phyloP scores from a whole-genome alignment of 2,888 invertebrate genomes.

The Brachyptera putata region DNA sequence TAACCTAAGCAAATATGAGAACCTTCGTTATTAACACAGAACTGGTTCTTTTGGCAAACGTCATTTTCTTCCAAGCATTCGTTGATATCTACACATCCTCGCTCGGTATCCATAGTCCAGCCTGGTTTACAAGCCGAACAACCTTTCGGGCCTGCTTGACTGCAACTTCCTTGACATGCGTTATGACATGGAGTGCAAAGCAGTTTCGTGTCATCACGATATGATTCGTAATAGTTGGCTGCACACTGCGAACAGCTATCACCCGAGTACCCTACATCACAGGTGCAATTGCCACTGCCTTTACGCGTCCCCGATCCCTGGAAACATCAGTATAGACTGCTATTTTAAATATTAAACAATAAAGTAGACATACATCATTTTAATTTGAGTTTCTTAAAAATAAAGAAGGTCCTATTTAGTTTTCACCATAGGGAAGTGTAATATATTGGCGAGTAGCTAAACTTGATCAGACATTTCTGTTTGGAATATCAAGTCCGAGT shows the following conservation, averaged over 20 bases:
- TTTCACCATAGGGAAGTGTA: too few species aligned
- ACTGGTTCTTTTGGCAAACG: conserved; percentile 60
- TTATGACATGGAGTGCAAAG: conserved; percentile 74
- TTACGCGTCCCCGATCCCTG: conserved; percentile 85
- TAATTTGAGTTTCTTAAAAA: too few species aligned
- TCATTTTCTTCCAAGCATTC: conserved; percentile 65
- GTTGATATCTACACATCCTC: conserved; percentile 79
- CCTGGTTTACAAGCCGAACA: conserved; percentile 66
- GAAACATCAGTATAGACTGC: too few species aligned
- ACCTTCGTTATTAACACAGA: conserved; percentile 87
- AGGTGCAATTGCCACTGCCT: conserved; percentile 87
- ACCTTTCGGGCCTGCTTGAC: conserved; percentile 64
- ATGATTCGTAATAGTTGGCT: conserved; percentile 66
- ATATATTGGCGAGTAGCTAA: too few species aligned
- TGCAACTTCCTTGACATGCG: conserved; percentile 73
- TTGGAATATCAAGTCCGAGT: too few species aligned
- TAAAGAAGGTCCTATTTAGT: too few species aligned
- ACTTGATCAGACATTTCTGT: too few species aligned
- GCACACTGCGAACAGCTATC: conserved; percentile 74
- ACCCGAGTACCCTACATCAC: conserved; percentile 78
- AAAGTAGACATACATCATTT: too few species aligned
- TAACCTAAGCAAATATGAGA: conserved; percentile 67
- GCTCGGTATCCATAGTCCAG: conserved; percentile 65
- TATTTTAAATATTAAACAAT: too few species aligned
- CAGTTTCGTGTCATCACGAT: conserved; percentile 67